A percentile compares a stretch with the other conserved stretches of the same genome.
phyloP scores from a whole-genome alignment of 1,140 invertebrate genomes.

The Charaxes varanes region DNA sequence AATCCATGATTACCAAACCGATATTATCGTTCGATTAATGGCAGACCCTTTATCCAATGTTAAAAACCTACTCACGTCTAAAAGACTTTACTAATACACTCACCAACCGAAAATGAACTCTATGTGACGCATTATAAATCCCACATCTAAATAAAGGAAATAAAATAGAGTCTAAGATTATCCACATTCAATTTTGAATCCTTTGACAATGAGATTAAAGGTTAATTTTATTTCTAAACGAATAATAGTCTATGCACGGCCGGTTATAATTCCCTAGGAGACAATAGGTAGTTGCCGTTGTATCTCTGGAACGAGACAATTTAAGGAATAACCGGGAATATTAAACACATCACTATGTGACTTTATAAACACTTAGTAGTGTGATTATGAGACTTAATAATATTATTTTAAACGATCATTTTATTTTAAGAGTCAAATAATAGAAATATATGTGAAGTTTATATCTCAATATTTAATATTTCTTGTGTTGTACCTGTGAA shows the following conservation, averaged over 20 bases:
- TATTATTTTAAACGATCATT: too few relatives aligned
- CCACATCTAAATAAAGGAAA: neutral
- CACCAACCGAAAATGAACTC: slow-evolving; percentile 9
- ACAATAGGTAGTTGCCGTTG: slow-evolving; percentile 55
- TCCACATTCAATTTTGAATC: slow-evolving; percentile 7
- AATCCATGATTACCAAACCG: slow-evolving; percentile 46
- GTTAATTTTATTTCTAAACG: slow-evolving; percentile 13
- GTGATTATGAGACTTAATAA: slow-evolving; percentile 1
- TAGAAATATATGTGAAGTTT: too few relatives aligned
- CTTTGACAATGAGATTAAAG: slow-evolving; percentile 5
- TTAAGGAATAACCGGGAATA: slow-evolving; percentile 53
- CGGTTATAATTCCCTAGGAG: slow-evolving; percentile 48
- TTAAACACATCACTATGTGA: slow-evolving; percentile 34
- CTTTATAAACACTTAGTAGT: slow-evolving; percentile 16
- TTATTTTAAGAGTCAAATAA: too few relatives aligned
- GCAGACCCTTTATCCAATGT: slow-evolving; percentile 48
- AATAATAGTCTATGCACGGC: slow-evolving; percentile 35
- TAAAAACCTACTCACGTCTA: slow-evolving; percentile 22
- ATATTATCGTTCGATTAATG: slow-evolving; percentile 43
- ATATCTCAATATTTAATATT: too few relatives aligned
- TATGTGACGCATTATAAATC: slow-evolving; percentile 1
- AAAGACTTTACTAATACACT: slow-evolving; percentile 14
- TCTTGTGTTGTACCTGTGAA: too few relatives aligned
- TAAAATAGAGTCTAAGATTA: slow-evolving; percentile 1
- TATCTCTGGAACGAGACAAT: slow-evolving; percentile 50